These are phyloP conservation scores for Corythornis leucogaster DNA, from an alignment of 2,797 vertebrate species.

Conservation along the genomic window DNA sequence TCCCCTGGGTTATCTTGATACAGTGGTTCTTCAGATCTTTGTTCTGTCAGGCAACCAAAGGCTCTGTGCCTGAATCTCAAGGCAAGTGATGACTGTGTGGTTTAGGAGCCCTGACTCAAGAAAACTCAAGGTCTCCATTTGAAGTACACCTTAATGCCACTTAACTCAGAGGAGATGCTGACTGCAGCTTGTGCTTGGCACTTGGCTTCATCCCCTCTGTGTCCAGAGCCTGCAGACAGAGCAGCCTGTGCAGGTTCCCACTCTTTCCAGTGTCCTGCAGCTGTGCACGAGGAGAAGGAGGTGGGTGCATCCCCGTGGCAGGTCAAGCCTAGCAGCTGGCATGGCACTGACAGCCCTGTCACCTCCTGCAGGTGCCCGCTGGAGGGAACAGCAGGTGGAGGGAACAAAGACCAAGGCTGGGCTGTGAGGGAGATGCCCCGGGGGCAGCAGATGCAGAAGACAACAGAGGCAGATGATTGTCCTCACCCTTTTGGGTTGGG, in stretches of 20 bases:
- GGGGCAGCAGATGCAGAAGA: neutral
- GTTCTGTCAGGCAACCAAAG: accelerated
- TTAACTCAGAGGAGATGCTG: slow-evolving; percentile 26
- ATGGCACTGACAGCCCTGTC: neutral
- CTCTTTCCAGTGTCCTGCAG: neutral
- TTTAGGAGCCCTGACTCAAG: slow-evolving; percentile 5
- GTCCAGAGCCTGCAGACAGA: neutral
- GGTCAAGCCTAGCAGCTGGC: neutral
- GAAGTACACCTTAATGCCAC: neutral
- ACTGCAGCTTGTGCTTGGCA: neutral
- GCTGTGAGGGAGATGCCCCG: neutral
- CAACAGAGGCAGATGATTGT: neutral
- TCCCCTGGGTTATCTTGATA: neutral
- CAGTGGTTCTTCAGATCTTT: neutral
- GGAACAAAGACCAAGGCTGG: neutral
- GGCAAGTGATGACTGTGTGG: neutral
- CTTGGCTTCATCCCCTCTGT: neutral
- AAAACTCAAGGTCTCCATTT: neutral
- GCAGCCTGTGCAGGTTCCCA: neutral
- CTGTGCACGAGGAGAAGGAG: neutral
- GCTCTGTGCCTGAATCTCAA: neutral
- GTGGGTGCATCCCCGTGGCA: neutral
- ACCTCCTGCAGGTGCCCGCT: neutral
- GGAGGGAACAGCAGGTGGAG: neutral
- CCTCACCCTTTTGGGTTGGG: neutral